A percentile compares a stretch with the other conserved stretches of the same genome.
Evolutionary conservation across 2,888 invertebrate genomes (phyloP).

Genomic region (Stenurella melanura): DNA sequence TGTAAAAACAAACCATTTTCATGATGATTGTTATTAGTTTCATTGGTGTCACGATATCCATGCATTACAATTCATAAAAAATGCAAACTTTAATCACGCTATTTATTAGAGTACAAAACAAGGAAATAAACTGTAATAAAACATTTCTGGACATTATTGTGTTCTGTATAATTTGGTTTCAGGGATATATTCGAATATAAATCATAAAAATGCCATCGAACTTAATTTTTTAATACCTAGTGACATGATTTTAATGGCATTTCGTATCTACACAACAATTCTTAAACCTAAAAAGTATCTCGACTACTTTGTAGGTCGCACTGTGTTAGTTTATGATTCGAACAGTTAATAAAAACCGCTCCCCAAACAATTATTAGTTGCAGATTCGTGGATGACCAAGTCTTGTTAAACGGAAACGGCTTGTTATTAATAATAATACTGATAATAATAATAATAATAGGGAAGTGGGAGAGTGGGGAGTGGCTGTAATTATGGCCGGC

Average conservation of each 20-base stretch:
- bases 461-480: too few species aligned
- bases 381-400: too few species aligned
- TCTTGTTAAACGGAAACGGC: too few species aligned
- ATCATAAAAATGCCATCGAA: conserved; percentile 28
- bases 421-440: too few species aligned
- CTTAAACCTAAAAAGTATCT: too few species aligned
- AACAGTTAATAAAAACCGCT: too few species aligned
- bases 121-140: conserved; percentile 24
- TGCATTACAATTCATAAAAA: conserved; percentile 30
- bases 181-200: conserved; percentile 13
- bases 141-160: conserved; percentile 29
- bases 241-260: neutral
- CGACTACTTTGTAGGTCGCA: too few species aligned
- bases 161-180: conserved; percentile 15
- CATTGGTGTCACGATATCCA: conserved; percentile 24
- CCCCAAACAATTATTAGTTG: too few species aligned
- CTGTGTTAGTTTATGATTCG: too few species aligned
- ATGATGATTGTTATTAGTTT: conserved; percentile 22
- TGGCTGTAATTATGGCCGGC: too few species aligned
- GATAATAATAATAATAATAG: too few species aligned
- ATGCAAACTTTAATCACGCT: conserved; percentile 34
- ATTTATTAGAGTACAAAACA: conserved; percentile 21
- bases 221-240: conserved; percentile 25
- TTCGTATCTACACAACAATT: too few species aligned
- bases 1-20: neutral